phyloP scores from a whole-genome alignment of 1,140 invertebrate genomes.

The Conus ventricosus region DNA sequence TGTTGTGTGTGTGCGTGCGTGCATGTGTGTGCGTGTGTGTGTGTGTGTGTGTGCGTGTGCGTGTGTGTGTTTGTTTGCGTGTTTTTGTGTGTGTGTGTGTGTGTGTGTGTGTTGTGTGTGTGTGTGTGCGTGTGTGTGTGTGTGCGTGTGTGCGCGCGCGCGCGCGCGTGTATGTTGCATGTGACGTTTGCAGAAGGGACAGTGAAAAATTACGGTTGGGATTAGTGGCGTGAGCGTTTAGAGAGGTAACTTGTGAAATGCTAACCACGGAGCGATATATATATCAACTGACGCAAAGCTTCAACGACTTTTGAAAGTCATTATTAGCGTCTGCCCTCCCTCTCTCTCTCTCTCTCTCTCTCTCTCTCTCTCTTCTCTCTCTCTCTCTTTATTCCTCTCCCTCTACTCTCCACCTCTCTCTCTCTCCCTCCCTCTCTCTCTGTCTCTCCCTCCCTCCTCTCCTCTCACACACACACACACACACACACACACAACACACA shows the following conservation, averaged over 20 bases:
- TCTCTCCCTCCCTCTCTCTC: neutral
- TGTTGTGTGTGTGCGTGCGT: neutral
- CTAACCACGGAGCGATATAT: too few species aligned
- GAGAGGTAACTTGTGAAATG: too few species aligned
- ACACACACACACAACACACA: neutral
- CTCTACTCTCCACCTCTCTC: neutral
- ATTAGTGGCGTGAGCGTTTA: neutral
- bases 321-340: neutral
- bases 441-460: neutral
- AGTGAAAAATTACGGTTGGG: neutral
- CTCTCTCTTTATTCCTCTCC: neutral
- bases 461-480: neutral
- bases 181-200: neutral
- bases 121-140: neutral
- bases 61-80: constrained; percentile 4
- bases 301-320: too few species aligned
- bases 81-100: neutral
- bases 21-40: neutral
- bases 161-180: neutral
- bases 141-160: neutral
- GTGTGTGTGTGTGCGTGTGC: neutral
- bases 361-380: neutral
- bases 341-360: neutral
- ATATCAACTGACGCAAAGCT: too few species aligned
- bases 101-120: neutral